These are phyloP conservation scores for Drosophila nikananu DNA, from an alignment of 1,140 invertebrate genomes.

Conservation along the genomic window DNA sequence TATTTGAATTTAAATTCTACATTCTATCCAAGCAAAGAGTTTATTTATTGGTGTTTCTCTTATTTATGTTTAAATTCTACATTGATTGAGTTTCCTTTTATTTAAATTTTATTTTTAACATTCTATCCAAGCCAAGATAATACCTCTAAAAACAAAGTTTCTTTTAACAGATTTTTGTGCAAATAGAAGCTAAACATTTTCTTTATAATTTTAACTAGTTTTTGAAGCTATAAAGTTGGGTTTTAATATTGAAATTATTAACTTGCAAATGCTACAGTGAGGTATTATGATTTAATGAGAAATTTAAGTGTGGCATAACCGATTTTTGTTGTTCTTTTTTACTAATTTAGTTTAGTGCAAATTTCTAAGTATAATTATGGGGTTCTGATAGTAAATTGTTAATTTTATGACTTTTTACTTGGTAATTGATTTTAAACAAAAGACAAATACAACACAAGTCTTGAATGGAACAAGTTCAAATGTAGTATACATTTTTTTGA, in stretches of 20 bases:
- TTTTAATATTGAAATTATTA: background rate
- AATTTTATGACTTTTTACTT: too few relatives aligned
- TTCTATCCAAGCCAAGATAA: background rate
- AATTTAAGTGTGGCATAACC: background rate
- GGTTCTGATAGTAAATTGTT: background rate
- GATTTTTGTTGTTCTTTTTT: background rate
- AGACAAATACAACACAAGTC: too few relatives aligned
- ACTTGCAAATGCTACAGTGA: background rate
- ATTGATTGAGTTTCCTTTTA: too few relatives aligned
- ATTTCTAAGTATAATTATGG: background rate
- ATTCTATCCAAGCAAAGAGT: background rate
- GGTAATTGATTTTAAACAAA: too few relatives aligned
- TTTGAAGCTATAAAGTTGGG: background rate
- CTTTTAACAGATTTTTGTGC: background rate
- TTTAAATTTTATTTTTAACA: background rate
- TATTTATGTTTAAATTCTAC: too few relatives aligned
- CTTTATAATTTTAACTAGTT: too few relatives aligned
- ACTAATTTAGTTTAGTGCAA: background rate
- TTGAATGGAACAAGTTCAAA: too few relatives aligned
- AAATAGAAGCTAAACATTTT: background rate
- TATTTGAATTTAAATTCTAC: background rate
- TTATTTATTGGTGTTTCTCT: background rate
- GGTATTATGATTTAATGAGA: background rate
- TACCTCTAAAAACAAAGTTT: background rate
- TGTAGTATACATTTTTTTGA: too few relatives aligned